Evolutionary conservation across 2,113 vertebrate species (phyloP).

Genomic region (Laticauda laticaudata): DNA sequence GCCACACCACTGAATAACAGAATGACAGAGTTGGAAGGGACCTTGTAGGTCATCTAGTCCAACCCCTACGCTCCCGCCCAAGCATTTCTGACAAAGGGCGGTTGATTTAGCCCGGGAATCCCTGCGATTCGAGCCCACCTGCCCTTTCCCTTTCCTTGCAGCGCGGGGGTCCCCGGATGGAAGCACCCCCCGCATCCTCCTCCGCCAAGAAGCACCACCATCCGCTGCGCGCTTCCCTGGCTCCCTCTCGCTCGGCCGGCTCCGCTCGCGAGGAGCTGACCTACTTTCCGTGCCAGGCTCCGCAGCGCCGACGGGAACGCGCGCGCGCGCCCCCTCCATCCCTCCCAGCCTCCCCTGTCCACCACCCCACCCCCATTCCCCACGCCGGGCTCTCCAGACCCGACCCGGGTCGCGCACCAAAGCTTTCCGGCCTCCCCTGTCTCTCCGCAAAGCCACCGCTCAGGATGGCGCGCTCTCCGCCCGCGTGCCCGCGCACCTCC

Average conservation of each 20-base stretch:
- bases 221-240: background rate
- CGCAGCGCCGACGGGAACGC: background rate
- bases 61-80: too few species aligned
- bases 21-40: too few species aligned
- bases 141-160: background rate
- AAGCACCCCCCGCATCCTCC: background rate
- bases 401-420: background rate
- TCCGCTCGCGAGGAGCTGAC: conserved; percentile 62
- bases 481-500: background rate
- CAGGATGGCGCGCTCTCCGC: background rate
- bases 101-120: background rate
- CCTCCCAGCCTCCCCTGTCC: background rate
- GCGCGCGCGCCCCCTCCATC: background rate
- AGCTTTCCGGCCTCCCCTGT: background rate
- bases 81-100: background rate
- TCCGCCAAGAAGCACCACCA: background rate
- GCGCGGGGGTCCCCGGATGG: background rate
- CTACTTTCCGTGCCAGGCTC: conserved; percentile 71
- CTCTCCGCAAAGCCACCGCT: background rate
- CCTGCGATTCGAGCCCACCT: background rate
- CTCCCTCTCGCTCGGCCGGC: conserved; percentile 38
- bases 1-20: too few species aligned
- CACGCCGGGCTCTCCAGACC: background rate
- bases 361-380: too few species aligned
- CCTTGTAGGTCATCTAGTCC: too few species aligned